Evolutionary conservation across 2,888 invertebrate species (phyloP).

Genomic region (Ophion costatus): DNA sequence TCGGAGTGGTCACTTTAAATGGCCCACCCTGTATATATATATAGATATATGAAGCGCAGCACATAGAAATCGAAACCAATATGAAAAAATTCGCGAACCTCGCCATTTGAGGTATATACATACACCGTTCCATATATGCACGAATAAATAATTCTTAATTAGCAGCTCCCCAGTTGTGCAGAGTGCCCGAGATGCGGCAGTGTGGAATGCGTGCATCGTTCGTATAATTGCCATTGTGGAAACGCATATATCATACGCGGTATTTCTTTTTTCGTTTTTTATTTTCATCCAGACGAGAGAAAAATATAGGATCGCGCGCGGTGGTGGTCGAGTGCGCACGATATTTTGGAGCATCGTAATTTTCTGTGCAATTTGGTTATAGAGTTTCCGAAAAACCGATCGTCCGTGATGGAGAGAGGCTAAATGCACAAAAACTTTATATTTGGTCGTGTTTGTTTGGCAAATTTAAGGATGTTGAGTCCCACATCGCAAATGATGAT

Average conservation of each 20-base stretch:
- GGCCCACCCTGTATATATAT: too few species aligned
- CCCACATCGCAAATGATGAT: too few species aligned
- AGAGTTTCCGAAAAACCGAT: too few species aligned
- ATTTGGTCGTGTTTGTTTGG: too few species aligned
- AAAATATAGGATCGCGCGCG: not conserved
- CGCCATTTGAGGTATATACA: not conserved
- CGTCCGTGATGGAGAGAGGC: too few species aligned
- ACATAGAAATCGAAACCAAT: conserved; percentile 17
- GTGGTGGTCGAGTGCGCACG: not conserved
- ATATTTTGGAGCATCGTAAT: too few species aligned
- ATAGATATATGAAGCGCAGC: not conserved
- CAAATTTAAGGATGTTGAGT: too few species aligned
- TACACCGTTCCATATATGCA: conserved; percentile 25
- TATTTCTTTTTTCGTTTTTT: conserved; percentile 19
- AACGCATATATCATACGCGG: conserved; percentile 13
- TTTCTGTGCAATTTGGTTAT: too few species aligned
- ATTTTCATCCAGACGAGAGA: not conserved
- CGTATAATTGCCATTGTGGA: conserved; percentile 37
- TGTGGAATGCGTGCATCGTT: conserved; percentile 14
- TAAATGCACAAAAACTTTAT: too few species aligned
- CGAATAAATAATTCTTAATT: conserved; percentile 64
- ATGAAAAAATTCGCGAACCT: conserved; percentile 25
- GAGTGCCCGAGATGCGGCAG: conserved; percentile 23
- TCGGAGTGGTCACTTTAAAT: too few species aligned
- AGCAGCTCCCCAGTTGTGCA: conserved; percentile 18